Percentiles rank a stretch among this genome's conserved stretches.
These are phyloP conservation scores for Apamea anceps DNA, from an alignment of 2,888 invertebrate genomes.

Conservation along the genomic window DNA sequence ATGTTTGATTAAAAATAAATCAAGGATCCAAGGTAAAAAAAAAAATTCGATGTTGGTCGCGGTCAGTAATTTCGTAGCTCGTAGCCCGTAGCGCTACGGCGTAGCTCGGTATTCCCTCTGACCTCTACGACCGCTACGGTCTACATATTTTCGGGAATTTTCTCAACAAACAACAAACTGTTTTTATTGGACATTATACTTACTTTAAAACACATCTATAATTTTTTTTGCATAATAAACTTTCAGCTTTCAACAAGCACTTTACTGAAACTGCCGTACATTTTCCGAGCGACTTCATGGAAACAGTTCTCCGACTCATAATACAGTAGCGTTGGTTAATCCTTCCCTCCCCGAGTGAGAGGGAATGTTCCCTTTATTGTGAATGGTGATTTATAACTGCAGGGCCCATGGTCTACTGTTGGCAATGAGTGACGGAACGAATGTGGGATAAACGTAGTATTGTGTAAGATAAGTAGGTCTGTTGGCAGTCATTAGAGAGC, in stretches of 20 bases:
- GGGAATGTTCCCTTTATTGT: constrained; percentile 58
- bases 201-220: not conserved
- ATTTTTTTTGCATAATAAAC: not conserved
- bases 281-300: constrained; percentile 11
- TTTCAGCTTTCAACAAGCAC: not conserved
- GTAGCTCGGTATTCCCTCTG: constrained; percentile 9
- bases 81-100: constrained; percentile 46
- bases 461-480: not conserved
- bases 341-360: constrained; percentile 40
- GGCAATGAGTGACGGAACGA: constrained; percentile 12
- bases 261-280: not conserved
- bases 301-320: constrained; percentile 15
- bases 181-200: not conserved
- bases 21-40: not conserved
- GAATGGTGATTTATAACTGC: constrained; percentile 57
- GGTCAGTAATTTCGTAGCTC: constrained; percentile 11
- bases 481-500: not conserved
- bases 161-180: not conserved
- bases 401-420: constrained; percentile 7
- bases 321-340: constrained; percentile 23
- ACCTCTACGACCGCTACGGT: not conserved
- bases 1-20: constrained; percentile 6
- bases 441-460: constrained; percentile 10
- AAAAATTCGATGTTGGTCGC: not conserved
- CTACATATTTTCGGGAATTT: constrained; percentile 6